Conservation (phyloP, 1,140 invertebrate genomes). For the Ceratina japonica region DNA sequence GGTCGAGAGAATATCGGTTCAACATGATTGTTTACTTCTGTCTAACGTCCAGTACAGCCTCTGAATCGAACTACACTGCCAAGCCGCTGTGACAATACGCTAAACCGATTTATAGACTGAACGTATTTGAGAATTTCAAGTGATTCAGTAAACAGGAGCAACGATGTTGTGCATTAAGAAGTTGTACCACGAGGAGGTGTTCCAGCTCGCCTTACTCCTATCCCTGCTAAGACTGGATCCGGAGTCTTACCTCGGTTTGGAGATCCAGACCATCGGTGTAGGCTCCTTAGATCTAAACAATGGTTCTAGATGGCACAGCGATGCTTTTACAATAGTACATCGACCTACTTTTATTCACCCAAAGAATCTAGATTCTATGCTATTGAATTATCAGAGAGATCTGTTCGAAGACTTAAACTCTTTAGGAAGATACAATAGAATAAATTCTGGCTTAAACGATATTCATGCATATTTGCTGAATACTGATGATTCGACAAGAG, state of each 20-base stretch:
- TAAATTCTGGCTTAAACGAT: constrained; percentile 74
- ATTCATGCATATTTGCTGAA: constrained; percentile 81
- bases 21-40: constrained; percentile 16
- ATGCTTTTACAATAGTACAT: constrained; percentile 79
- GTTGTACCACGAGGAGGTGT: constrained; percentile 87
- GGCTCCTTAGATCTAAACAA: constrained; percentile 83
- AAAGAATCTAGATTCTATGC: constrained; percentile 86
- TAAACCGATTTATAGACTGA: background rate
- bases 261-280: constrained; percentile 79
- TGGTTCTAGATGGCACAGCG: constrained; percentile 83
- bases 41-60: background rate
- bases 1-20: background rate
- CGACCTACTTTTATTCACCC: constrained; percentile 84
- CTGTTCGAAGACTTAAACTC: constrained; percentile 89
- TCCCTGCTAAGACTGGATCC: constrained; percentile 88
- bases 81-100: constrained; percentile 61
- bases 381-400: constrained; percentile 86
- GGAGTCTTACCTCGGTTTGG: constrained; percentile 83
- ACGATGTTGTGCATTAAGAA: constrained; percentile 88
- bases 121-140: background rate
- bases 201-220: constrained; percentile 88
- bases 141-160: constrained; percentile 3
- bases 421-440: constrained; percentile 81
- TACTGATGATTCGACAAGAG: constrained; percentile 71
- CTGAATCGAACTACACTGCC: constrained; percentile 48